Percentiles rank a stretch among this genome's conserved stretches.
phyloP scores from a whole-genome alignment of 2,888 invertebrate genomes.

The Limnephilus lunatus region DNA sequence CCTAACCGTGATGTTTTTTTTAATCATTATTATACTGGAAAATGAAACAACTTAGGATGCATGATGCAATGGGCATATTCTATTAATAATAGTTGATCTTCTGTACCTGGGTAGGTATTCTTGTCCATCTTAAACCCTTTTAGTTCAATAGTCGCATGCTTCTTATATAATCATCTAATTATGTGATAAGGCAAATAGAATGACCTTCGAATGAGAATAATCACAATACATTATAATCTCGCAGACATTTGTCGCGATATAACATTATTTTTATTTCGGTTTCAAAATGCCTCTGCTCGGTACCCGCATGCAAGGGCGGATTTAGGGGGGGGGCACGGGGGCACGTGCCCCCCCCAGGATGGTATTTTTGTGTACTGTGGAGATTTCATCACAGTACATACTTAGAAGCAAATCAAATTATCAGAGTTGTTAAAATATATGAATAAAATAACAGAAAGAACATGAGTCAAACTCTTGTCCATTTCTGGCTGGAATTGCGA shows the following conservation, averaged over 20 bases:
- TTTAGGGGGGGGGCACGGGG: no score
- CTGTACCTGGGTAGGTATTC: not conserved
- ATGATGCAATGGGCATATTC: not conserved
- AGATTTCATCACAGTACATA: no score
- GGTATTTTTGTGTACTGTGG: no score
- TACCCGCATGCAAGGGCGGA: no score
- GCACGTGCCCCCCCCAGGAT: no score
- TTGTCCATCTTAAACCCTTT: not conserved
- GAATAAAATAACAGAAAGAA: no score
- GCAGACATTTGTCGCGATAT: not conserved
- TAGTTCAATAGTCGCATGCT: not conserved
- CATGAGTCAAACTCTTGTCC: no score
- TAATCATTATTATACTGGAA: not conserved
- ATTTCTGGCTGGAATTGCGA: no score
- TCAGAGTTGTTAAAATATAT: no score
- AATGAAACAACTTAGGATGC: not conserved
- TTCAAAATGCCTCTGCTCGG: not conserved
- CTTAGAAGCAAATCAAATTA: no score
- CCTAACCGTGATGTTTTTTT: not conserved
- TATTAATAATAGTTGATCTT: not conserved
- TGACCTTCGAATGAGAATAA: not conserved
- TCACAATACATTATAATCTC: not conserved
- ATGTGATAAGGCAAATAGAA: not conserved
- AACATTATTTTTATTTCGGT: not conserved
- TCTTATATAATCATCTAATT: not conserved